Conservation (phyloP, 2,113 vertebrate species). For the Epinephelus fuscoguttatus region DNA sequence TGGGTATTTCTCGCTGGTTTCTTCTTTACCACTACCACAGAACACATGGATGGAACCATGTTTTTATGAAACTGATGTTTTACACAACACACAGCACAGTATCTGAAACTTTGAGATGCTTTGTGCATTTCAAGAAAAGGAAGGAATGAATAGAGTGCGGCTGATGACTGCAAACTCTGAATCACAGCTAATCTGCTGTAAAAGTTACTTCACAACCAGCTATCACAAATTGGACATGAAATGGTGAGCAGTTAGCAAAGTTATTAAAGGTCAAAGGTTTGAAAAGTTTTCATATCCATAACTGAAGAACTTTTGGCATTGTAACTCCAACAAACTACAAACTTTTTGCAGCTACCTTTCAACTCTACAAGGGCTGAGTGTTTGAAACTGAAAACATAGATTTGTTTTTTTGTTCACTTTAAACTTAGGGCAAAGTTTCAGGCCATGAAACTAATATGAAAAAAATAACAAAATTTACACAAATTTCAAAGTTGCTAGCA, state of each 20-base stretch:
- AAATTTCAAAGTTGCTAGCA: background rate
- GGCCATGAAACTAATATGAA: background rate
- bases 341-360: slow-evolving; percentile 7
- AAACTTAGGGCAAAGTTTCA: slow-evolving; percentile 23
- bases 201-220: background rate
- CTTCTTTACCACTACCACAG: background rate
- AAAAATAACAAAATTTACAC: background rate
- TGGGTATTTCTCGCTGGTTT: background rate
- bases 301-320: slow-evolving; percentile 13
- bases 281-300: background rate
- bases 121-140: background rate
- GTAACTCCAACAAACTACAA: background rate
- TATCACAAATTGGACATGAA: background rate
- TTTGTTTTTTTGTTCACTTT: background rate
- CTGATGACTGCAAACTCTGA: background rate
- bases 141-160: background rate
- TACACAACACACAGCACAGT: slow-evolving; percentile 1
- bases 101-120: background rate
- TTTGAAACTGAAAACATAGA: slow-evolving; percentile 17
- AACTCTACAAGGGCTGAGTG: background rate
- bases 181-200: background rate
- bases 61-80: slow-evolving; percentile 9
- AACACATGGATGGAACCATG: background rate
- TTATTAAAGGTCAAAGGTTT: background rate
- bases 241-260: background rate